These are phyloP conservation scores for Scrobipalpa atriplicella DNA, from an alignment of 2,888 invertebrate species.

Conservation along the genomic window DNA sequence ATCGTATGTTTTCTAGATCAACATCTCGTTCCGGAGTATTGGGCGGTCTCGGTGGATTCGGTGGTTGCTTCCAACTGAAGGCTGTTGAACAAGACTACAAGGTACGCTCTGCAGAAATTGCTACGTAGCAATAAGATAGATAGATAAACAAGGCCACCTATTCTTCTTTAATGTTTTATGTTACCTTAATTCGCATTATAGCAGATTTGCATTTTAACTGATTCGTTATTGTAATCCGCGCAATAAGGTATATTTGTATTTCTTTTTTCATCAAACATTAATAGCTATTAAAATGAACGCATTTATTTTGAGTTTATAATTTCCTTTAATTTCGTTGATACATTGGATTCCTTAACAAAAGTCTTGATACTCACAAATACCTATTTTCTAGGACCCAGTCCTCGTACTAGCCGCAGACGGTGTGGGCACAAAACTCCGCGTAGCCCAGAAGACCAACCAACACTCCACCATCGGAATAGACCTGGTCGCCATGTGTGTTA, in stretches of 20 bases:
- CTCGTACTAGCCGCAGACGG: slow-evolving; percentile 98
- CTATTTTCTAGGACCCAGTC: slow-evolving; percentile 86
- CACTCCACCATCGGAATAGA: slow-evolving; percentile 95
- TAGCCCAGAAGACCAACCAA: slow-evolving; percentile 89
- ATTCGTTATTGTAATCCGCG: too few relatives aligned
- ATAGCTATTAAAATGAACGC: too few relatives aligned
- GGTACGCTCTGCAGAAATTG: slow-evolving; percentile 43
- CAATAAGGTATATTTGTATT: too few relatives aligned
- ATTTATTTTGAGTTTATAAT: neutral
- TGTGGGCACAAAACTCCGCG: slow-evolving; percentile 98
- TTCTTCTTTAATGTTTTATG: too few relatives aligned
- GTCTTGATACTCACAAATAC: neutral
- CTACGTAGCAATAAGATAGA: too few relatives aligned
- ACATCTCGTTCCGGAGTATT: slow-evolving; percentile 88
- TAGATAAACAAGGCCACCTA: too few relatives aligned
- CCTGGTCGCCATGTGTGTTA: slow-evolving; percentile 99
- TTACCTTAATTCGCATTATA: too few relatives aligned
- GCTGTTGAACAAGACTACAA: slow-evolving; percentile 80
- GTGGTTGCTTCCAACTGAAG: slow-evolving; percentile 92
- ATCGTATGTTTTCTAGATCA: slow-evolving; percentile 74
- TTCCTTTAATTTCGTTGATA: neutral
- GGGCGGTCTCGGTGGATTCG: slow-evolving; percentile 93
- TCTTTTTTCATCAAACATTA: too few relatives aligned
- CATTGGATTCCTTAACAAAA: too few relatives aligned
- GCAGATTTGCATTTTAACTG: too few relatives aligned